Conservation (phyloP, 1,140 invertebrate genomes). For the Hormaphis cornu region DNA sequence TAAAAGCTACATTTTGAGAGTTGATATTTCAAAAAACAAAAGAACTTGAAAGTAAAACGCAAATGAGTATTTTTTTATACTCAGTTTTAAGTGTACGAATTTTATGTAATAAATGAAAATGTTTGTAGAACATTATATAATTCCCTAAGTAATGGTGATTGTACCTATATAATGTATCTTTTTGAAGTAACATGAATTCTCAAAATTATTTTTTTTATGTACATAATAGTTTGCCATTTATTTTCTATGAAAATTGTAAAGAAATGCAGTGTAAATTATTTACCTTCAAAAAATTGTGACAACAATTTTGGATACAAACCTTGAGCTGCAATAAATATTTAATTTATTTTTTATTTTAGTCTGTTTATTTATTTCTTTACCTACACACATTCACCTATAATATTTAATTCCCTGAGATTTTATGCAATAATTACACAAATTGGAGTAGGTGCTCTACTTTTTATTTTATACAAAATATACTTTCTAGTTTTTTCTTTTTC, state of each 20-base stretch:
- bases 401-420: too few species aligned
- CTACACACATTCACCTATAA: too few species aligned
- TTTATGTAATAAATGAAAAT: too few species aligned
- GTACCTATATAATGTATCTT: background rate
- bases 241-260: conserved; percentile 30
- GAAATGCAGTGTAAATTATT: conserved; percentile 13
- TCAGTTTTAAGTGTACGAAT: background rate
- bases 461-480: too few species aligned
- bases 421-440: too few species aligned
- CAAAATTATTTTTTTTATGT: conserved; percentile 1
- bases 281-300: background rate
- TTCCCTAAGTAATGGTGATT: background rate
- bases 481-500: too few species aligned
- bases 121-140: background rate
- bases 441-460: too few species aligned
- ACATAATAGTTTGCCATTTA: conserved; percentile 17
- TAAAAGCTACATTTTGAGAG: conserved; percentile 44
- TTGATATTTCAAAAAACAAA: background rate
- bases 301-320: conserved; percentile 1
- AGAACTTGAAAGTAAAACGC: background rate
- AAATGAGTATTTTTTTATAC: background rate
- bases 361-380: background rate
- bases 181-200: background rate
- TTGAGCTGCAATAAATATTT: conserved; percentile 6
- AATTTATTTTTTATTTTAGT: background rate